Conservation (phyloP, 2,797 vertebrate genomes). For the Betta splendens region DNA sequence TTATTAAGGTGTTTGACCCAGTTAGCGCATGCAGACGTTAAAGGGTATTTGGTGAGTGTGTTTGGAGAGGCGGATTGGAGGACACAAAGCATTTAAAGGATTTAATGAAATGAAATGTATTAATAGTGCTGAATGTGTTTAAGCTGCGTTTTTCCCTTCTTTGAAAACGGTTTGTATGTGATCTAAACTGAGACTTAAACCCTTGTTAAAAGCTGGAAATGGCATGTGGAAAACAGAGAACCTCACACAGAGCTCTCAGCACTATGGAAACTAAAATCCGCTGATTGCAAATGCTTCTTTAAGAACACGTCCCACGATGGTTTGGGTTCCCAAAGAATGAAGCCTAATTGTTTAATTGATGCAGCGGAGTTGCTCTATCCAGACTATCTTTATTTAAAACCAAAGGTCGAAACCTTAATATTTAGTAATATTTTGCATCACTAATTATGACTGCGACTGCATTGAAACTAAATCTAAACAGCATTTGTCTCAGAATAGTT, state of each 20-base stretch:
- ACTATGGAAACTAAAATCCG: neutral
- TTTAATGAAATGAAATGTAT: neutral
- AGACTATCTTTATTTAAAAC: neutral
- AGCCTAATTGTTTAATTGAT: neutral
- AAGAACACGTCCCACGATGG: neutral
- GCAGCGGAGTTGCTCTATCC: neutral
- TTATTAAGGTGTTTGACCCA: constrained; percentile 76
- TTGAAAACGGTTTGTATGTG: neutral
- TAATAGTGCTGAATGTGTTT: neutral
- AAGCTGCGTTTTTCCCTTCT: neutral
- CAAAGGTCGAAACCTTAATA: neutral
- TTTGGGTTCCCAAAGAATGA: neutral
- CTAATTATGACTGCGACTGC: neutral
- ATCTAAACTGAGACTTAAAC: neutral
- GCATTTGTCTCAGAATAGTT: neutral
- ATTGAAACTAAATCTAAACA: neutral
- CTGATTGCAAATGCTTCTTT: neutral
- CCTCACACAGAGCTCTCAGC: neutral
- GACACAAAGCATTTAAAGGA: neutral
- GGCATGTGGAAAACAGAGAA: neutral
- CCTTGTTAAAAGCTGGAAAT: neutral
- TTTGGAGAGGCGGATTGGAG: constrained; percentile 26
- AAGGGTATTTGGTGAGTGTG: constrained; percentile 33
- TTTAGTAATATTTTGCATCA: neutral
- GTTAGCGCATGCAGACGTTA: constrained; percentile 47